These are phyloP conservation scores for Sisyra terminalis DNA, from an alignment of 2,888 invertebrate species.

Conservation along the genomic window DNA sequence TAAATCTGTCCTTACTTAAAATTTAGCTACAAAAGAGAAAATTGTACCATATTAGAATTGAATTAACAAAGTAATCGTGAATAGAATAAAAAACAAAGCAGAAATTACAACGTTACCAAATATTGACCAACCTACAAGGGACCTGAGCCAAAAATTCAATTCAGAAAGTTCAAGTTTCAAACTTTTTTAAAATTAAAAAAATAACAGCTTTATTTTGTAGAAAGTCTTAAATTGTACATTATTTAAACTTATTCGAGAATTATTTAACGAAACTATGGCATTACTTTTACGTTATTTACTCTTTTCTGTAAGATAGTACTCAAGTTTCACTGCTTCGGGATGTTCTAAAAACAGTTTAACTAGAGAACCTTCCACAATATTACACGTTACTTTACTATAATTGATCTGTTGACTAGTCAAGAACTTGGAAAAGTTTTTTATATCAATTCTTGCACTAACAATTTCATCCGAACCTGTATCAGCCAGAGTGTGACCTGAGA, in stretches of 20 bases:
- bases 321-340: conserved; percentile 56
- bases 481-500: conserved; percentile 26
- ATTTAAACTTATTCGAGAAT: neutral
- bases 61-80: no score
- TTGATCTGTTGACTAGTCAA: conserved; percentile 62
- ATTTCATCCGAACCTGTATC: conserved; percentile 25
- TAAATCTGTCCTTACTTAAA: no score
- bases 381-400: conserved; percentile 55
- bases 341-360: conserved; percentile 59
- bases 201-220: no score
- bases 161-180: no score
- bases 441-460: conserved; percentile 49
- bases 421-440: conserved; percentile 65
- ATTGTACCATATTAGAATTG: no score
- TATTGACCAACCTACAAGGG: no score
- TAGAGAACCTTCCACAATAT: conserved; percentile 55
- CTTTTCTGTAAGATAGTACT: conserved; percentile 66
- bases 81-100: no score
- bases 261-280: conserved; percentile 3
- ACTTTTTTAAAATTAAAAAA: no score
- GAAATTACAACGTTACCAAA: no score
- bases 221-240: no score
- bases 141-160: no score
- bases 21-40: no score
- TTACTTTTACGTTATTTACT: conserved; percentile 19